Conservation (phyloP, 2,113 vertebrate species). For the Hemiprocne comata region DNA sequence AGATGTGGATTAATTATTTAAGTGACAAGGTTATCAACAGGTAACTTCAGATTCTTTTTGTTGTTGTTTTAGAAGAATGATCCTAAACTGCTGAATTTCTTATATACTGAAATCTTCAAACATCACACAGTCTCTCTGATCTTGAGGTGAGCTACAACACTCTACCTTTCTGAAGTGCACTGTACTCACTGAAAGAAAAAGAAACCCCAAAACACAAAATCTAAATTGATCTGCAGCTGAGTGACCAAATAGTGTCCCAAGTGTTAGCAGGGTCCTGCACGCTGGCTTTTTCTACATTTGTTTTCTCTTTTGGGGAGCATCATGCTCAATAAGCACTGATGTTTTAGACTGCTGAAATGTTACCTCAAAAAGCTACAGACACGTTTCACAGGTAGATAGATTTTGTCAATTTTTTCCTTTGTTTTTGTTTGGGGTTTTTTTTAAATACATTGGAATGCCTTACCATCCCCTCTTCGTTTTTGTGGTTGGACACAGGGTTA, state of each 20-base stretch:
- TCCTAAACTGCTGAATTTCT: background rate
- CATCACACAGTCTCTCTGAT: background rate
- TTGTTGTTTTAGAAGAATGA: background rate
- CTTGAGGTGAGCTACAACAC: background rate
- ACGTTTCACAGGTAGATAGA: background rate
- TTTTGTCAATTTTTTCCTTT: background rate
- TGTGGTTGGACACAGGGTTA: background rate
- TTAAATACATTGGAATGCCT: background rate
- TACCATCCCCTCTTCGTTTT: background rate
- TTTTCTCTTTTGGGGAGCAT: background rate
- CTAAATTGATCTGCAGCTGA: background rate
- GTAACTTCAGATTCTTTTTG: background rate
- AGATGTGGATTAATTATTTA: background rate
- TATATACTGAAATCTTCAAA: background rate
- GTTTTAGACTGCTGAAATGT: background rate
- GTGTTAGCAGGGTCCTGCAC: background rate
- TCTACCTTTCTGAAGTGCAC: background rate
- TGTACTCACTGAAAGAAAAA: background rate
- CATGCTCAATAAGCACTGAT: background rate
- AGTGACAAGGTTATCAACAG: background rate
- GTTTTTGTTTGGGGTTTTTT: background rate
- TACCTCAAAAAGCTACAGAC: background rate
- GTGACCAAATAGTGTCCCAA: background rate
- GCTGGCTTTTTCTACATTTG: constrained; percentile 10
- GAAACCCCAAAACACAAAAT: background rate